A percentile compares a stretch with the other conserved stretches of the same genome.
phyloP scores from a whole-genome alignment of 2,888 invertebrate genomes.

The Melanostoma scalare region DNA sequence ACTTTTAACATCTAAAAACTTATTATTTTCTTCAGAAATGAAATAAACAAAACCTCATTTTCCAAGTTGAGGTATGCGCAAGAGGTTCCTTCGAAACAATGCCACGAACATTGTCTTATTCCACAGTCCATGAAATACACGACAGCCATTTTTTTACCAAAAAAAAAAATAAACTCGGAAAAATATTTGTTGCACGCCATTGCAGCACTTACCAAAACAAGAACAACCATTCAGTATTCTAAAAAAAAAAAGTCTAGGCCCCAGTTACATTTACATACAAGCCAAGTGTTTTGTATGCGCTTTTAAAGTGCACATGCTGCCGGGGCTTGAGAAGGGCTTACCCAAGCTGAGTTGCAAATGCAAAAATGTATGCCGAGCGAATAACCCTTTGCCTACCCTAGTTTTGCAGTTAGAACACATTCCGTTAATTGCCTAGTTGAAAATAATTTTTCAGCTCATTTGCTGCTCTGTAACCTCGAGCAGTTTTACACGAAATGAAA shows the following conservation, averaged over 20 bases:
- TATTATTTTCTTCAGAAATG: conserved; percentile 64
- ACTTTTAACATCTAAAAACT: conserved; percentile 34
- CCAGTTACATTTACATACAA: background rate
- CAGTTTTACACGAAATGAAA: conserved; percentile 72
- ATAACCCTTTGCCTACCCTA: conserved; percentile 4
- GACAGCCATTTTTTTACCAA: background rate
- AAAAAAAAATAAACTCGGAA: background rate
- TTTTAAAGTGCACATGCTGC: conserved; percentile 6
- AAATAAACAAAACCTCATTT: conserved; percentile 1
- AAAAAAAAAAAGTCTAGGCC: background rate
- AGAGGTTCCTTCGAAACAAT: conserved; percentile 25
- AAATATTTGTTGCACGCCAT: conserved; percentile 33
- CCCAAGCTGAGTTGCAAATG: conserved; percentile 3
- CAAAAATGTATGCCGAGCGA: background rate
- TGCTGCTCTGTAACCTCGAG: conserved; percentile 72
- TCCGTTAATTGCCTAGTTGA: conserved; percentile 68
- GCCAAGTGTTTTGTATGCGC: background rate
- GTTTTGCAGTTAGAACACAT: conserved; percentile 46
- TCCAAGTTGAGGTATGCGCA: background rate
- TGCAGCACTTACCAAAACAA: conserved; percentile 38
- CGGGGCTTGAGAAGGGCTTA: background rate
- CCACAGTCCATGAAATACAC: conserved; percentile 1
- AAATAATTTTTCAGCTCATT: conserved; percentile 76
- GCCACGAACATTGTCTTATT: conserved; percentile 20
- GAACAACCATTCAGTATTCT: background rate